phyloP scores from a whole-genome alignment of 1,140 invertebrate genomes.

The Sycophila sp. region DNA sequence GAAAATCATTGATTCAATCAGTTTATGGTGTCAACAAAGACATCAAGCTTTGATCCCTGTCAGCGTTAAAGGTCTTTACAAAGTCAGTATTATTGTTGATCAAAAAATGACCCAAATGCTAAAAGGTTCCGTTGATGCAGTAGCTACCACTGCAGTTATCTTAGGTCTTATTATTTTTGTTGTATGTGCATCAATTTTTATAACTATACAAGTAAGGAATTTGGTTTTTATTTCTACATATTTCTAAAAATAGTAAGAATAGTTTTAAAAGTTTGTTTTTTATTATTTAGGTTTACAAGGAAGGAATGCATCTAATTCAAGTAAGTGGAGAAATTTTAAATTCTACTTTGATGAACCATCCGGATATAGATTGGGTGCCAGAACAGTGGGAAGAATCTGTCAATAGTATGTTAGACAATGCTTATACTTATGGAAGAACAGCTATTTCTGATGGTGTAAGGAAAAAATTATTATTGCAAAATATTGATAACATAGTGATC shows the following conservation, averaged over 20 bases:
- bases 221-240: conserved; percentile 3
- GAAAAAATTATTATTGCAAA: neutral
- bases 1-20: conserved; percentile 43
- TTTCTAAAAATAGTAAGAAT: neutral
- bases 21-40: conserved; percentile 63
- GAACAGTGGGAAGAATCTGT: conserved; percentile 80
- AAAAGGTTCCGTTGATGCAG: conserved; percentile 70
- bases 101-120: conserved; percentile 62
- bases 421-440: conserved; percentile 88
- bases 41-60: conserved; percentile 70
- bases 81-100: conserved; percentile 67
- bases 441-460: conserved; percentile 83
- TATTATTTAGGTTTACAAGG: conserved; percentile 84
- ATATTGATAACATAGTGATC: conserved; percentile 12
- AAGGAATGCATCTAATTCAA: conserved; percentile 92
- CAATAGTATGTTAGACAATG: conserved; percentile 90
- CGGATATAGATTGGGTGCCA: conserved; percentile 75
- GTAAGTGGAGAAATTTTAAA: conserved; percentile 90
- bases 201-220: conserved; percentile 69
- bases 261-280: neutral
- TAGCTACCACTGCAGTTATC: conserved; percentile 72
- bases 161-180: conserved; percentile 66
- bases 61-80: conserved; percentile 70
- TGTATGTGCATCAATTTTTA: conserved; percentile 68
- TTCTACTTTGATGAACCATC: conserved; percentile 87